These are phyloP conservation scores for Urocolius indicus DNA, from an alignment of 2,113 vertebrate genomes.

Conservation along the genomic window DNA sequence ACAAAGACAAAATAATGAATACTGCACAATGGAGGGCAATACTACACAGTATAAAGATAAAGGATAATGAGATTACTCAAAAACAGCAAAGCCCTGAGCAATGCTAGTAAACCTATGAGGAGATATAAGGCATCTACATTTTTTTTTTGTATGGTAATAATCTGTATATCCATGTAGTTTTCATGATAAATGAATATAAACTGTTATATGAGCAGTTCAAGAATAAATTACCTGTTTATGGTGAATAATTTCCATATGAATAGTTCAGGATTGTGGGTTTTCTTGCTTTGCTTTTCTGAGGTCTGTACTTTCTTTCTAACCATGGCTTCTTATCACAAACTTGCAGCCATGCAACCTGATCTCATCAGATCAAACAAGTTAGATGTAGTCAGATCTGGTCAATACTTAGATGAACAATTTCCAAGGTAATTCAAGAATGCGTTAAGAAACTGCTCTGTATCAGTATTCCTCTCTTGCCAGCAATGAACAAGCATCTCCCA, in stretches of 20 bases:
- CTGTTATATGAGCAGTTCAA: neutral
- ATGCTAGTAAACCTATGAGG: neutral
- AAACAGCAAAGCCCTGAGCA: constrained; percentile 13
- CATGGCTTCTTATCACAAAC: constrained; percentile 24
- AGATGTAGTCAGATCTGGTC: neutral
- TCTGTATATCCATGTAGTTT: neutral
- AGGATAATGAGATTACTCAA: neutral
- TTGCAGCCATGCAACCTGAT: constrained; percentile 14
- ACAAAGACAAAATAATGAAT: neutral
- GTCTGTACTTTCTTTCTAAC: neutral
- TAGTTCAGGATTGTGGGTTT: neutral
- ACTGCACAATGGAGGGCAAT: neutral
- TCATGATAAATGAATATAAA: neutral
- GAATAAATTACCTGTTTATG: constrained; percentile 11
- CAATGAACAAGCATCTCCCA: neutral
- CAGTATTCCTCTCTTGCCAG: neutral
- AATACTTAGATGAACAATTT: constrained; percentile 14
- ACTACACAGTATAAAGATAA: neutral
- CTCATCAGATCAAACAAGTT: constrained; percentile 25
- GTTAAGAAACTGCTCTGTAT: neutral
- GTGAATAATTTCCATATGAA: neutral
- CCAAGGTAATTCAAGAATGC: neutral
- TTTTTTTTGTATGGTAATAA: constrained; percentile 1
- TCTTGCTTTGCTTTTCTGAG: constrained; percentile 15
- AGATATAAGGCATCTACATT: neutral